phyloP scores from a whole-genome alignment of 2,113 vertebrate species.

The Hemicordylus capensis region DNA sequence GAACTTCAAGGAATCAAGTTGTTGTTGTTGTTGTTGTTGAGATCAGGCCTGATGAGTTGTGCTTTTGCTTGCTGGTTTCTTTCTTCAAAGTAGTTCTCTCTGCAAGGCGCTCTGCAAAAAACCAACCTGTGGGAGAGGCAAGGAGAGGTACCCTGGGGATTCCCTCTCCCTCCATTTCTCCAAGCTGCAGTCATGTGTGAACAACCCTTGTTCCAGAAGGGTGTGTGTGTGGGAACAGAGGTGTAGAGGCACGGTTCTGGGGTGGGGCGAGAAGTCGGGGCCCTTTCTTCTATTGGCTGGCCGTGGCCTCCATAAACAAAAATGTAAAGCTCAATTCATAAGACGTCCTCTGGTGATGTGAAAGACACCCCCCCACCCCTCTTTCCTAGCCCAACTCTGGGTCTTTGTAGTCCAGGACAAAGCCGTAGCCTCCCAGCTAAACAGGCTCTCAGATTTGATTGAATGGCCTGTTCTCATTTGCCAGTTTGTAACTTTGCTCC shows the following conservation, averaged over 20 bases:
- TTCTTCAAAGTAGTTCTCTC: slow-evolving; percentile 60
- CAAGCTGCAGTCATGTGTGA: background rate
- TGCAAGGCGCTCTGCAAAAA: slow-evolving; percentile 37
- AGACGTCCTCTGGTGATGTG: background rate
- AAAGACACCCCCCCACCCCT: background rate
- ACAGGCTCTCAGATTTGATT: background rate
- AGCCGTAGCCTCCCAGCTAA: background rate
- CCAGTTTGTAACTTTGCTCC: background rate
- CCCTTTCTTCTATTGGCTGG: too few species aligned
- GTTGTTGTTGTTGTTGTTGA: slow-evolving; percentile 58
- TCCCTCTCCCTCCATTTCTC: too few species aligned
- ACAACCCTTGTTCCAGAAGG: background rate
- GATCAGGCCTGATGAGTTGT: slow-evolving; percentile 66
- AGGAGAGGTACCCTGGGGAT: background rate
- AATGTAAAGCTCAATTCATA: too few species aligned
- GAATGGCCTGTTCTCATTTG: background rate
- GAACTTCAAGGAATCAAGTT: slow-evolving; percentile 74
- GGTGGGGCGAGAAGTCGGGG: too few species aligned
- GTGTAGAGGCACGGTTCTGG: too few species aligned
- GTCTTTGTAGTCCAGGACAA: slow-evolving; percentile 24
- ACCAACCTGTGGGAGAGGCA: too few species aligned
- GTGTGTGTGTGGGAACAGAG: background rate
- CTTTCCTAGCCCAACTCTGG: background rate
- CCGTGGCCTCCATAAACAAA: background rate
- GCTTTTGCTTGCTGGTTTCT: slow-evolving; percentile 59